phyloP scores from a whole-genome alignment of 1,140 invertebrate genomes.

The Fopius arisanus region DNA sequence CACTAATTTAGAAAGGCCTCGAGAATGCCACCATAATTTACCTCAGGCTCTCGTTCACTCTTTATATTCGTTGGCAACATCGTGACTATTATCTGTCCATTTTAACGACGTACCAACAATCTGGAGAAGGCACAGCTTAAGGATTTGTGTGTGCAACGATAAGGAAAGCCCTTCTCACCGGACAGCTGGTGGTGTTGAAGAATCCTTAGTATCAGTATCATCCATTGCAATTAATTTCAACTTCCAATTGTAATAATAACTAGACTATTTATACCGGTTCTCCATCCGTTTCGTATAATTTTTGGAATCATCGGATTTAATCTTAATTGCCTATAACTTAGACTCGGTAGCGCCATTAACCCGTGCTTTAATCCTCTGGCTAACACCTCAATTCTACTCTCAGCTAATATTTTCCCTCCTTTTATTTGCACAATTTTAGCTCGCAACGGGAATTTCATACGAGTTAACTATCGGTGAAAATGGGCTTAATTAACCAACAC shows the following conservation, averaged over 20 bases:
- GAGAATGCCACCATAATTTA: slow-evolving; percentile 22
- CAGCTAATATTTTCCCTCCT: not conserved
- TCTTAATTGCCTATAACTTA: slow-evolving; percentile 50
- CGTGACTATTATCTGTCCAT: slow-evolving; percentile 7
- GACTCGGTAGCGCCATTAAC: slow-evolving; percentile 30
- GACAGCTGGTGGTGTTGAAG: not conserved
- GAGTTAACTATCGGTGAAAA: slow-evolving; percentile 38
- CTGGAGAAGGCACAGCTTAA: not conserved
- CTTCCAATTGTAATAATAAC: not conserved
- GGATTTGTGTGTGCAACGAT: not conserved
- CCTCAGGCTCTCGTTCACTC: slow-evolving; percentile 31
- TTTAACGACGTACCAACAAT: not conserved
- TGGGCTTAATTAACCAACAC: slow-evolving; percentile 49
- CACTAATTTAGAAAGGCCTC: slow-evolving; percentile 37
- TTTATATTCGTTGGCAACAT: slow-evolving; percentile 36
- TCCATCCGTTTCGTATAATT: slow-evolving; percentile 27
- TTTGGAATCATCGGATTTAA: slow-evolving; percentile 49
- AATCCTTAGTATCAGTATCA: not conserved
- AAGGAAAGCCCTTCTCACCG: not conserved
- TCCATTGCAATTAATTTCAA: not conserved
- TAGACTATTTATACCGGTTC: not conserved
- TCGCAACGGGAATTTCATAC: not conserved
- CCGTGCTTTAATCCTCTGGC: slow-evolving; percentile 36
- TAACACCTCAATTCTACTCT: not conserved
- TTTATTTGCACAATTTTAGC: slow-evolving; percentile 16